Percentiles rank a stretch among this genome's conserved stretches.
Conservation (phyloP, 2,888 invertebrate genomes). For the Carcina quercana region DNA sequence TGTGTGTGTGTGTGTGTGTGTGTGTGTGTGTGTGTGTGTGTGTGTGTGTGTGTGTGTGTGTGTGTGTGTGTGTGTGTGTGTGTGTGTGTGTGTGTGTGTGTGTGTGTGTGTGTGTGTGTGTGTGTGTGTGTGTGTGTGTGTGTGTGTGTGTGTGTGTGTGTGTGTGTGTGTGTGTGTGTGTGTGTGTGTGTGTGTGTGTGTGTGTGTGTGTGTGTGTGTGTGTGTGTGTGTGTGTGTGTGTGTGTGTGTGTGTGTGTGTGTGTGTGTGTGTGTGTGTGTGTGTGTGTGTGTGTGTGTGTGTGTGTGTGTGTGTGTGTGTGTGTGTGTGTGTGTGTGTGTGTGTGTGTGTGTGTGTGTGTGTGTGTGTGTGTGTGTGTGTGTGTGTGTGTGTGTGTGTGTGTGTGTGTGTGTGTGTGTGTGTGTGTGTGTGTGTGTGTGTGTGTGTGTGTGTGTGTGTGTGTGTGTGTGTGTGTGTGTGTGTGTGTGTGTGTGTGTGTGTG, state of each 20-base stretch:
- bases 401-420: slow-evolving; percentile 1
- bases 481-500: slow-evolving; percentile 1
- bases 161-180: slow-evolving; percentile 1
- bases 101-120: slow-evolving; percentile 1
- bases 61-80: slow-evolving; percentile 1
- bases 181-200: slow-evolving; percentile 1
- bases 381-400: slow-evolving; percentile 1
- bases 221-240: slow-evolving; percentile 1
- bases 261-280: slow-evolving; percentile 1
- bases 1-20: slow-evolving; percentile 1
- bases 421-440: slow-evolving; percentile 1
- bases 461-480: slow-evolving; percentile 1
- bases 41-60: slow-evolving; percentile 1
- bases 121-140: slow-evolving; percentile 1
- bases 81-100: slow-evolving; percentile 1
- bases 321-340: slow-evolving; percentile 1
- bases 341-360: slow-evolving; percentile 1
- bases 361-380: slow-evolving; percentile 1
- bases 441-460: slow-evolving; percentile 1
- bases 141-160: slow-evolving; percentile 1
- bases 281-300: slow-evolving; percentile 1
- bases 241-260: slow-evolving; percentile 1
- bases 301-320: slow-evolving; percentile 1
- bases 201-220: slow-evolving; percentile 1
- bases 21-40: slow-evolving; percentile 1